A percentile compares a stretch with the other conserved stretches of the same genome.
These are phyloP conservation scores for Poecilia velifera DNA, from an alignment of 2,797 vertebrate species.

Conservation along the genomic window DNA sequence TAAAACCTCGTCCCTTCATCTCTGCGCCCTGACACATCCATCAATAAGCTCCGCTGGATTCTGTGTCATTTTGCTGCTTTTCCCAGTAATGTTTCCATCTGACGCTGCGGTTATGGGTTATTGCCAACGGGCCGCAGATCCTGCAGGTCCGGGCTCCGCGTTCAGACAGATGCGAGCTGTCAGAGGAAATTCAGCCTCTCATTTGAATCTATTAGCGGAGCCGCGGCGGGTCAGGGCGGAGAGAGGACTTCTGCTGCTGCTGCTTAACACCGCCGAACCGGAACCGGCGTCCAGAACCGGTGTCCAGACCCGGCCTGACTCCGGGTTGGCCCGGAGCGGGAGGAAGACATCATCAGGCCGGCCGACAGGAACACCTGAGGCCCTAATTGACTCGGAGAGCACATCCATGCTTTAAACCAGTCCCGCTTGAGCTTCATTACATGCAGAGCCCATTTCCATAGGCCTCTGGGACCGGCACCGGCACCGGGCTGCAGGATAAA, in stretches of 20 bases:
- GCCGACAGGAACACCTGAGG: slow-evolving; percentile 69
- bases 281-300: no score
- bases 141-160: slow-evolving; percentile 29
- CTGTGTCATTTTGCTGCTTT: slow-evolving; percentile 33
- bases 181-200: slow-evolving; percentile 74
- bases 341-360: slow-evolving; percentile 18
- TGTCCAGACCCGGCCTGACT: not conserved
- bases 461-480: slow-evolving; percentile 87
- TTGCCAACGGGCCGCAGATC: slow-evolving; percentile 37
- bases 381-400: slow-evolving; percentile 71
- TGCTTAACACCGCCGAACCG: slow-evolving; percentile 9
- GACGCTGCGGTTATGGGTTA: slow-evolving; percentile 43
- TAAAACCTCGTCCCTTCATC: slow-evolving; percentile 20
- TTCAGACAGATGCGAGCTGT: slow-evolving; percentile 80
- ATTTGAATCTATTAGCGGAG: slow-evolving; percentile 80
- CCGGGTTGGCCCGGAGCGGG: not conserved
- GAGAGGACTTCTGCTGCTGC: slow-evolving; percentile 12
- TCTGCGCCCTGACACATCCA: slow-evolving; percentile 43
- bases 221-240: slow-evolving; percentile 36
- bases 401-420: slow-evolving; percentile 71
- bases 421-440: slow-evolving; percentile 78
- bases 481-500: slow-evolving; percentile 86
- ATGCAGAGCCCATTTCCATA: slow-evolving; percentile 83
- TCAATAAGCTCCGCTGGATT: slow-evolving; percentile 48
- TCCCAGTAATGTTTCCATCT: slow-evolving; percentile 30